Evolutionary conservation across 2,113 vertebrate genomes (phyloP).

Genomic region (Gila orcuttii): DNA sequence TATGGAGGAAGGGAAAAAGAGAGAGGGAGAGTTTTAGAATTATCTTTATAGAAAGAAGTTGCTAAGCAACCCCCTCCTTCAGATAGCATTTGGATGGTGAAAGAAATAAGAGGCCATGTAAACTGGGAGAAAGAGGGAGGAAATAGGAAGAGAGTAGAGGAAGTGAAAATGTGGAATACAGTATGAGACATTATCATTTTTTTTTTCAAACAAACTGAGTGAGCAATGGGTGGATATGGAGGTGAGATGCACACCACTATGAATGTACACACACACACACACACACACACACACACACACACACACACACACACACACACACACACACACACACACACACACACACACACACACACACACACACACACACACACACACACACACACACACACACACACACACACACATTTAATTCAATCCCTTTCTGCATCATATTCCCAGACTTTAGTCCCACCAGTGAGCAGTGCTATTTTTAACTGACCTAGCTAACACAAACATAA

Average conservation of each 20-base stretch:
- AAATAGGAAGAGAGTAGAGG: conserved; percentile 29
- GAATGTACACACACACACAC: neutral
- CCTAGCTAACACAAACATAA: conserved; percentile 63
- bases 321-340: conserved; percentile 60
- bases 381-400: conserved; percentile 53
- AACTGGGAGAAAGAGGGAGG: conserved; percentile 41
- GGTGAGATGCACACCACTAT: conserved; percentile 23
- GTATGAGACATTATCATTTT: neutral
- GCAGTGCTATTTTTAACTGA: conserved; percentile 76
- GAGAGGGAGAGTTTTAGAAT: conserved; percentile 30
- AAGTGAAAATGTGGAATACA: conserved; percentile 27
- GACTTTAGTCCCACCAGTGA: conserved; percentile 71
- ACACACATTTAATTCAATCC: conserved; percentile 54
- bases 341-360: conserved; percentile 55
- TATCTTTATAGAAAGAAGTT: conserved; percentile 63
- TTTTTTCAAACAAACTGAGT: neutral
- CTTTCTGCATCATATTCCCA: conserved; percentile 65
- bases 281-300: conserved; percentile 34
- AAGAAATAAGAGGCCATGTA: conserved; percentile 36
- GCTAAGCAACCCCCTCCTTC: conserved; percentile 66
- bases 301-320: conserved; percentile 56
- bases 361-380: conserved; percentile 43
- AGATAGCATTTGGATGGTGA: conserved; percentile 33
- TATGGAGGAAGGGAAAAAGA: neutral
- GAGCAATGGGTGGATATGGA: neutral